Base-by-base conservation (phyloP, 2,113 vertebrate species). In the Tretioscincus oriximinensis region DNA sequence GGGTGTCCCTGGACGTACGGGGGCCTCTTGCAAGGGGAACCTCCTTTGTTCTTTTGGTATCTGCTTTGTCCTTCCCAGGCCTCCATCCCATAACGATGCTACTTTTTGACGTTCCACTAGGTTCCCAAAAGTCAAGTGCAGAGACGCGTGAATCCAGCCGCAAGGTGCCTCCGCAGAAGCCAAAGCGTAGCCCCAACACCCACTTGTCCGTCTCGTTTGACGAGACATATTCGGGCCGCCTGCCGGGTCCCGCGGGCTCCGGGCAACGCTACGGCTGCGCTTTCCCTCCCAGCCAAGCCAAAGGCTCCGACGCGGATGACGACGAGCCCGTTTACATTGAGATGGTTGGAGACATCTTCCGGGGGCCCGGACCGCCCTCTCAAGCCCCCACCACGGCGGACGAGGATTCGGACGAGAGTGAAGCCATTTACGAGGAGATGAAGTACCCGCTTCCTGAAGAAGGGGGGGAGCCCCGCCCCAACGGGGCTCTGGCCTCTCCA, bases 341-440 rank as follows among this genome's bases (percentile, higher is more conserved):
- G 91, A 98, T 98, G 97, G 97, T 98, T 85, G 97, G 97, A 67
- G 92, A 97, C 90, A 92, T 97, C 94, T 92, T 96, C 92, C 92
- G 95, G 81, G 97, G 83, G 88, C 88, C 93, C 0, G 77, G 77
- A 0, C 88, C 90, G 6, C 76, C 75, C 77, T 87, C 14, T 28
- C 78, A 3, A 76, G 81, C 2, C 49, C 91, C 77, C 64, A 84
- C 78, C 45, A 83, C 28, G 73, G 61, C 90, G 88, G 87, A 70
- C 63, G 90, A 41, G 87, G 97, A 98, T 91, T 97, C 97, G 0
- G 97, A 97, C 81, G 97, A 97, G 91, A 96, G 96, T 2, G 97
- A 98, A 92, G 97, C 97, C 68, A 98, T 98, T 73, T 98, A 98
- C 1, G 97, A 98, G 87, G 97, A 98, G 91, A 98, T 98, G 97